Conservation (phyloP, 2,797 vertebrate species). For the Lindbergichthys nudifrons region DNA sequence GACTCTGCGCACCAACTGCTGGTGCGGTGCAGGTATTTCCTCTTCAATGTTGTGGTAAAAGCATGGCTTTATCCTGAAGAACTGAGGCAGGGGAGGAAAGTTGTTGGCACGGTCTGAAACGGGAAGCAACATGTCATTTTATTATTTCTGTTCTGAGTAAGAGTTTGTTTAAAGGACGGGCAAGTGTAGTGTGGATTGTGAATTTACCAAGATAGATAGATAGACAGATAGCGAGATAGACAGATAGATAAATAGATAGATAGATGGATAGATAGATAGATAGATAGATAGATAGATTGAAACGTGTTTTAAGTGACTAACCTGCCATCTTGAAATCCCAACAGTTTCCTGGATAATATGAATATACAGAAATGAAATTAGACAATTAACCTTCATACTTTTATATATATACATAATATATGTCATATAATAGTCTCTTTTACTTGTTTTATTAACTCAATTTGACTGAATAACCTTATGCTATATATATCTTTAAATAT, state of each 20-base stretch:
- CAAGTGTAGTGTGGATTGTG: background rate
- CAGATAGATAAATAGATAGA: conserved; percentile 1
- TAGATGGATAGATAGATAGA: conserved; percentile 17
- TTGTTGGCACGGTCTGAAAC: conserved; percentile 90
- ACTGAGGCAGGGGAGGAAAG: conserved; percentile 91
- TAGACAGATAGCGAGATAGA: background rate
- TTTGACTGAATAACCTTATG: too few relatives aligned
- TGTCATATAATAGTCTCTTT: too few relatives aligned
- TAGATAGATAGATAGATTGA: background rate
- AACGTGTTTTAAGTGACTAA: conserved; percentile 47
- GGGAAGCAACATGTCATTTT: conserved; percentile 3
- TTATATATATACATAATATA: background rate
- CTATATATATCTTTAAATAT: too few relatives aligned
- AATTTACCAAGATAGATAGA: background rate
- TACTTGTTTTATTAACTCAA: too few relatives aligned
- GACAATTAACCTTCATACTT: background rate
- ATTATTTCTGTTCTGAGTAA: too few relatives aligned
- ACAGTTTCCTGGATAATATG: conserved; percentile 34
- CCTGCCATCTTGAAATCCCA: conserved; percentile 78
- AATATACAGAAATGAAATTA: conserved; percentile 13
- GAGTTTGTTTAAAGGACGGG: too few relatives aligned
- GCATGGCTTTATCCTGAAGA: conserved; percentile 92
- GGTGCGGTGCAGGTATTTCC: conserved; percentile 90
- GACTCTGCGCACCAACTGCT: conserved; percentile 88
- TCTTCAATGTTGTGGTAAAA: conserved; percentile 96